These are phyloP conservation scores for Gibbula magus DNA, from an alignment of 2,888 invertebrate genomes.

Conservation along the genomic window DNA sequence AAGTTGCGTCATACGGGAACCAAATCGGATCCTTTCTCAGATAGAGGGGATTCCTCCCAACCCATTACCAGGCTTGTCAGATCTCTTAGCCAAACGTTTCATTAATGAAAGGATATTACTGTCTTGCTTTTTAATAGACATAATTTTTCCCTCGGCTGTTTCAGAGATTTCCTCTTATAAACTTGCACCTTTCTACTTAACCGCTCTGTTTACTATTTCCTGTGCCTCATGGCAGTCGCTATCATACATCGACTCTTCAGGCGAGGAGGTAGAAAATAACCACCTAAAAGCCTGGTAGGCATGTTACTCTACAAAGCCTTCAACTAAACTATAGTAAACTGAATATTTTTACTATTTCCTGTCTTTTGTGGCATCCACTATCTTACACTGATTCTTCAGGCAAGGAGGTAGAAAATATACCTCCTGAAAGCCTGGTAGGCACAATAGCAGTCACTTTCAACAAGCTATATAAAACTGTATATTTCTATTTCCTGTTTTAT, in stretches of 20 bases:
- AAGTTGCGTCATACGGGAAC: background rate
- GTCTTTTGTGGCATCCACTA: background rate
- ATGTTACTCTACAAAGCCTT: too few relatives aligned
- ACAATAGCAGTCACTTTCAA: too few relatives aligned
- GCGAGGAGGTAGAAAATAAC: too few relatives aligned
- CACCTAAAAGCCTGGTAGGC: too few relatives aligned
- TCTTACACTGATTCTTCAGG: background rate
- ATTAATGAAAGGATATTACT: constrained; percentile 1
- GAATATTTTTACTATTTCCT: constrained; percentile 12
- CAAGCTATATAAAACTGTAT: too few relatives aligned
- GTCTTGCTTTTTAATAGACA: background rate
- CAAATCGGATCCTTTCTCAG: background rate
- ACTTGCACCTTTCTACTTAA: constrained; percentile 3
- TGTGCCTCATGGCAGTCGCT: background rate
- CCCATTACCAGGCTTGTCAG: background rate
- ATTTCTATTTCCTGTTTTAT: too few relatives aligned
- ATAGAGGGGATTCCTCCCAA: background rate
- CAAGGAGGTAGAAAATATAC: background rate
- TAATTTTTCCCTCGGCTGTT: background rate
- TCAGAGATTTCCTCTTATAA: background rate
- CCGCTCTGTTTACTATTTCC: constrained; percentile 1
- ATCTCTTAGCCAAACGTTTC: background rate
- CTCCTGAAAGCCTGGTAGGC: too few relatives aligned
- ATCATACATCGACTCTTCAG: background rate
- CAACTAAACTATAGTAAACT: too few relatives aligned